phyloP scores from a whole-genome alignment of 2,113 vertebrate genomes.

The Poeciliopsis retropinna region DNA sequence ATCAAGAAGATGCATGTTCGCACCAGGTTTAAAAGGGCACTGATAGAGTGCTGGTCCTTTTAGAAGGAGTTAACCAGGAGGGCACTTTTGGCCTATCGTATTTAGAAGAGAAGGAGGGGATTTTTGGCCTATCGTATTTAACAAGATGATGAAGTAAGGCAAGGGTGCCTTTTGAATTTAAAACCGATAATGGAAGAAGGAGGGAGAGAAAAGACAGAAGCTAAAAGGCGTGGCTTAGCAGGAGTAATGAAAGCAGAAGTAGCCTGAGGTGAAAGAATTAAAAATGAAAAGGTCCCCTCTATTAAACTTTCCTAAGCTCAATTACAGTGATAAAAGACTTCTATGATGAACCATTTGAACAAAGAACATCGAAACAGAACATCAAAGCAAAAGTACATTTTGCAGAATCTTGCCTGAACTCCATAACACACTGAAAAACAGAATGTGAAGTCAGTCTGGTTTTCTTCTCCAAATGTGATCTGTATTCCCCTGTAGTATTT shows the following conservation, averaged over 20 bases:
- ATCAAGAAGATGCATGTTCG: conserved; percentile 30
- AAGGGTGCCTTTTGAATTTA: conserved; percentile 10
- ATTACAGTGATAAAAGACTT: conserved; percentile 51
- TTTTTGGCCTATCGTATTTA: conserved; percentile 27
- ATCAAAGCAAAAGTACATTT: conserved; percentile 40
- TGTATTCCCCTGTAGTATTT: conserved; percentile 12
- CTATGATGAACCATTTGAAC: conserved; percentile 42
- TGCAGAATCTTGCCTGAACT: conserved; percentile 22
- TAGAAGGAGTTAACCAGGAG: conserved; percentile 4
- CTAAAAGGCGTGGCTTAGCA: conserved; percentile 45
- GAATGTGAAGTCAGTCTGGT: conserved; percentile 19
- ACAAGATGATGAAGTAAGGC: conserved; percentile 5
- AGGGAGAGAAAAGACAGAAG: conserved; percentile 30
- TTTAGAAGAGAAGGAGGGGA: conserved; percentile 33
- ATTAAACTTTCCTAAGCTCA: conserved; percentile 57
- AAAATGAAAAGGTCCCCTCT: conserved; percentile 55
- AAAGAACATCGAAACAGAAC: conserved; percentile 36
- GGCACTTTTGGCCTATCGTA: conserved; percentile 32
- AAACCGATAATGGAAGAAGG: conserved; percentile 49
- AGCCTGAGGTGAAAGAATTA: conserved; percentile 59
- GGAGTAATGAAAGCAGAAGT: conserved; percentile 56
- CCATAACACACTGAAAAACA: conserved; percentile 3
- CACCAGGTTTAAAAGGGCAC: conserved; percentile 27
- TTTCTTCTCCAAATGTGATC: conserved; percentile 36
- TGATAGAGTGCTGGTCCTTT: conserved; percentile 40